Evolutionary conservation across 2,113 vertebrate genomes (phyloP).

Genomic region (Centropus bengalensis): DNA sequence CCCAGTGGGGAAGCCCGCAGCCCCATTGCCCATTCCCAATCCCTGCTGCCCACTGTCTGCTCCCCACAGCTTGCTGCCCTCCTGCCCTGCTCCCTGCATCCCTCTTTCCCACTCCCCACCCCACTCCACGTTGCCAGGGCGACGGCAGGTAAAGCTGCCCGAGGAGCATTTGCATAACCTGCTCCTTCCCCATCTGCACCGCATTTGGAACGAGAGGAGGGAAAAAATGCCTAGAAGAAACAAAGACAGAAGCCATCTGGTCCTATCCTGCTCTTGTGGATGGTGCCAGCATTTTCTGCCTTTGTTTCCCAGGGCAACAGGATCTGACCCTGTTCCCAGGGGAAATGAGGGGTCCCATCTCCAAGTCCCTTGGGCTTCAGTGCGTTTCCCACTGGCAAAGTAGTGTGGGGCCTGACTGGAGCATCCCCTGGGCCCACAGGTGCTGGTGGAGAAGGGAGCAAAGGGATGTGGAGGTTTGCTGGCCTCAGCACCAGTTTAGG

Average conservation of each 20-base stretch:
- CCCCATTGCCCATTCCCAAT: no score
- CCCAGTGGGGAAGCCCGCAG: no score
- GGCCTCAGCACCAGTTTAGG: not conserved
- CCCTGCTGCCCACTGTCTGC: no score
- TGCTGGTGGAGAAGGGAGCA: accelerated
- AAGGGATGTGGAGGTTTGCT: not conserved
- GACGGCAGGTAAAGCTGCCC: not conserved
- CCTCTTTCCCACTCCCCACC: not conserved
- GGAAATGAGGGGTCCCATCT: not conserved
- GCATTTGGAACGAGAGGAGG: not conserved
- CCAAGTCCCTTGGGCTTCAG: not conserved
- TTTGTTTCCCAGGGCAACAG: not conserved
- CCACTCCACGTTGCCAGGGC: accelerated
- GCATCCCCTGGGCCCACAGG: not conserved
- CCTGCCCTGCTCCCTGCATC: not conserved
- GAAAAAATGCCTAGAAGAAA: not conserved
- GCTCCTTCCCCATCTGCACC: not conserved
- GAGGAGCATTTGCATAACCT: not conserved
- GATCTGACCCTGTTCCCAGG: not conserved
- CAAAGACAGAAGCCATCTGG: accelerated
- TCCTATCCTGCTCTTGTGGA: not conserved
- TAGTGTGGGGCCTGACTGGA: accelerated
- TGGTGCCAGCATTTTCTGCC: not conserved
- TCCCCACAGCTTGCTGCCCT: no score
- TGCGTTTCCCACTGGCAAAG: not conserved